Base-by-base conservation (phyloP, 2,797 vertebrate genomes). In the Darevskia mixta region DNA sequence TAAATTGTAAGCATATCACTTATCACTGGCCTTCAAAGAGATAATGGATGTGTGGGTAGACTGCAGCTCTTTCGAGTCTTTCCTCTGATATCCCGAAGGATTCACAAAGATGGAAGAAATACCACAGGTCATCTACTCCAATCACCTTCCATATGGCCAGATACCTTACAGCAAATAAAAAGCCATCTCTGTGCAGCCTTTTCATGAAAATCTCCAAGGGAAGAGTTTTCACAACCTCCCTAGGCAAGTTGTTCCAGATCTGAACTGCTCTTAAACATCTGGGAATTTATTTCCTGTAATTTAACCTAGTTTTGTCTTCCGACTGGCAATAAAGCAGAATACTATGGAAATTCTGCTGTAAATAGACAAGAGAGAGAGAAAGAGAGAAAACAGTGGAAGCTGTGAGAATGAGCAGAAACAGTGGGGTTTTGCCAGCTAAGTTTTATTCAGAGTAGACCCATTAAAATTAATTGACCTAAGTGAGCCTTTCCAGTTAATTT, bases 101-200 rank as follows among this genome's bases (percentile, higher is more conserved):
- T 67, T 61, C 58, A 87, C 41, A 75, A 41, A 82, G 72, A 67
- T 87, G 72, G 55, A 67, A 49, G 71, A 87, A 87, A 76, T 43
- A 55, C n/a, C 86, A 76, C 41, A 49, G 13, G 58, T 55, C 71
- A 82, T 82, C n/a, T 81, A 77, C 66, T 77, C 58, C 73, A 41
- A 77, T 85, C n/a, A 8, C 3, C 79, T 82, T 87, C 72, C 79
- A 82, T 66, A 66, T 64, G 71, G 69, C 79, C 76, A n/a, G 23
- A 75, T 81, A 66, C 55, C 49, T 79, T 86, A 58, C 6, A 86
- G 85, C 78, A 80, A 55, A 55, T 55, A 55, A 87, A 87, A 87
- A 45, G 35, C 18, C 41, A 87, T 82, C 2, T 79, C 66, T 58
- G n/a, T 41, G 58, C n/a, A 45, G 43, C 61, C 27, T 66, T 87